Percentiles rank a stretch among this genome's conserved stretches.
Conservation (phyloP, 1,140 invertebrate genomes). For the Dreissena polymorpha region DNA sequence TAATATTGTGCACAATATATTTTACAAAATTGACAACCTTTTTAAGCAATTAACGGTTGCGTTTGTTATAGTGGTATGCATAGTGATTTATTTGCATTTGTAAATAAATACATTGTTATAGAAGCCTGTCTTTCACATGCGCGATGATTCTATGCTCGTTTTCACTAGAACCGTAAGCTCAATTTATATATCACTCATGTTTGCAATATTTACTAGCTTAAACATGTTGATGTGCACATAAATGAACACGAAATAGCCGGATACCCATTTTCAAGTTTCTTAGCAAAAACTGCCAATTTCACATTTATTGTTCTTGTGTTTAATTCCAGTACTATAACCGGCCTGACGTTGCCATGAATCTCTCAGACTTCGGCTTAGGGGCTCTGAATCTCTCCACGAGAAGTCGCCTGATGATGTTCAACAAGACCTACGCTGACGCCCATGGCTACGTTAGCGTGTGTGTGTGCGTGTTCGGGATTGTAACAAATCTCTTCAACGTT, state of each 20-base stretch:
- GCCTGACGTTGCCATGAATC: background rate
- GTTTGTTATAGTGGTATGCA: too few relatives aligned
- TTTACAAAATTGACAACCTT: too few relatives aligned
- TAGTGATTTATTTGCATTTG: too few relatives aligned
- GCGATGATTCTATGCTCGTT: too few relatives aligned
- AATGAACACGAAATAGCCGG: background rate
- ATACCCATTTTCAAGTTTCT: background rate
- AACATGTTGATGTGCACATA: background rate
- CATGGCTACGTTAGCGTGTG: slow-evolving; percentile 87
- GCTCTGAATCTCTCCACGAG: background rate
- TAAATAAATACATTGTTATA: too few relatives aligned
- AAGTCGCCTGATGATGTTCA: slow-evolving; percentile 60
- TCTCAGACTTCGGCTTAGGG: background rate
- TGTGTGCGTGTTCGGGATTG: slow-evolving; percentile 92
- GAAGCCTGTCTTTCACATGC: too few relatives aligned
- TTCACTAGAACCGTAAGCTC: too few relatives aligned
- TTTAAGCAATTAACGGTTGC: too few relatives aligned
- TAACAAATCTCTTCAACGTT: slow-evolving; percentile 94
- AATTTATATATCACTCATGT: too few relatives aligned
- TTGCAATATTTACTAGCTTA: too few relatives aligned
- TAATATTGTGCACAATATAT: too few relatives aligned
- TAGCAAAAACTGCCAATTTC: background rate
- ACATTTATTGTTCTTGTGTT: background rate
- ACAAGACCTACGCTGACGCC: slow-evolving; percentile 78
- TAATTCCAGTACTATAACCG: background rate